A percentile compares a stretch with the other conserved stretches of the same genome.
phyloP scores from a whole-genome alignment of 2,113 vertebrate genomes.

The Rhombomys opimus region DNA sequence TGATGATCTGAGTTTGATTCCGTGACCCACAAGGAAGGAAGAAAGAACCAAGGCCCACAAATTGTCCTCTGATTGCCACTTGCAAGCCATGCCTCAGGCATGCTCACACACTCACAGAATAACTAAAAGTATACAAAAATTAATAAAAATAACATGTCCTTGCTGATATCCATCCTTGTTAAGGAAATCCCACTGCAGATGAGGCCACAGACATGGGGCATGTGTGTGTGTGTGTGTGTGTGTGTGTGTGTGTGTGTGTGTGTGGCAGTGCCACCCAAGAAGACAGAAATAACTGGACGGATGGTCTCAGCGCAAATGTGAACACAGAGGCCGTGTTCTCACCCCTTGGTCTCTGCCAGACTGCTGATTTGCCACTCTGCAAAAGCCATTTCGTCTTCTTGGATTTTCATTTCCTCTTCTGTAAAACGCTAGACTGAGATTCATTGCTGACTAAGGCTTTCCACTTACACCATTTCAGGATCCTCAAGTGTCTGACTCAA shows the following conservation, averaged over 20 bases:
- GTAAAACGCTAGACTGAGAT: constrained; percentile 20
- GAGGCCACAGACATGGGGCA: not conserved
- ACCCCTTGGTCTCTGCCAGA: not conserved
- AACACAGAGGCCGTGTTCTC: not conserved
- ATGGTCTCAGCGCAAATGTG: not conserved
- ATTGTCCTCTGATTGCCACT: not conserved
- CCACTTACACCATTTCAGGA: not conserved
- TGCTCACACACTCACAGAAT: not conserved
- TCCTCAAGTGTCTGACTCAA: constrained; percentile 35
- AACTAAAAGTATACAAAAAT: not conserved
- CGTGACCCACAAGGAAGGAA: not conserved
- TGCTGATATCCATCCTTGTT: not conserved
- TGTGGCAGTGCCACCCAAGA: not conserved
- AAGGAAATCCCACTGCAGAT: not conserved
- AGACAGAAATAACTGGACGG: not conserved
- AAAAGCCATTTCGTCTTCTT: not conserved
- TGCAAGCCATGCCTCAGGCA: not conserved
- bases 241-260: too few relatives aligned
- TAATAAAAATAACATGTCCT: not conserved
- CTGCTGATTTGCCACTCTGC: not conserved
- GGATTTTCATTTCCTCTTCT: constrained; percentile 44
- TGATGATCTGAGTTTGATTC: not conserved
- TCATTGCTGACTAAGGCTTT: not conserved
- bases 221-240: too few relatives aligned
- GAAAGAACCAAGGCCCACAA: not conserved